Base-by-base conservation (phyloP, 2,888 invertebrate species). In the Charanyca ferruginea region DNA sequence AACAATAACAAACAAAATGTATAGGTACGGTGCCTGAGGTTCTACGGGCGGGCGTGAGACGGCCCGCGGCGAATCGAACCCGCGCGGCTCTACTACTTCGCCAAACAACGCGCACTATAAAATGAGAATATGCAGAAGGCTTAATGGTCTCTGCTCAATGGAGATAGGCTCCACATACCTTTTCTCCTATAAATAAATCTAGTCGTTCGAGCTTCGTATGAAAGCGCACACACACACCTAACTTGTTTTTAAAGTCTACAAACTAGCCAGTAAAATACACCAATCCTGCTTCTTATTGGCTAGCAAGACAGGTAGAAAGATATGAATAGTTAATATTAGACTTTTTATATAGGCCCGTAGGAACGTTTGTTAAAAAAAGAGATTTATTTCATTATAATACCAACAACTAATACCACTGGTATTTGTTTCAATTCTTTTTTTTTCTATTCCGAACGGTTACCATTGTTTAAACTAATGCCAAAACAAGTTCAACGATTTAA, bases 1-100 rank as follows among this genome's bases (percentile, higher is more conserved):
- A 91, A 91, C 91, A 92, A 92, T 91, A 92, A 91, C 91, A 91
- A 90, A 90, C 90, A 90, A 88, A 91, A 87, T 89, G 86, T 89
- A 79, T 38, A 38, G 38, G 38, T 86, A 85, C 81, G 73, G 69
- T 77, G 83, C 83, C 77, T 70, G 72, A 70, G 82, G 73, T 70
- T 77, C 80, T 74, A 74, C 71, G 81, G 78, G 71, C 73, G 67
- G 63, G 66, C 66, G 63, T 25, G 62, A 79, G 80, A 55, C 62
- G 52, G 77, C 67, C 87, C 83, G 77, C 80, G 71, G 85, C 88
- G 83, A 59, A 57, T 69, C 68, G 65, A 67, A 59, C 78, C 73
- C 75, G 79, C 38, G 38, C 9, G 13, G 16, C 73, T 77, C 74
- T 79, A 76, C 77, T 87, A 86, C 82, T 81, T 79, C 62, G 59